These are phyloP conservation scores for Acanthornis magna DNA, from an alignment of 2,797 vertebrate genomes.

Conservation along the genomic window DNA sequence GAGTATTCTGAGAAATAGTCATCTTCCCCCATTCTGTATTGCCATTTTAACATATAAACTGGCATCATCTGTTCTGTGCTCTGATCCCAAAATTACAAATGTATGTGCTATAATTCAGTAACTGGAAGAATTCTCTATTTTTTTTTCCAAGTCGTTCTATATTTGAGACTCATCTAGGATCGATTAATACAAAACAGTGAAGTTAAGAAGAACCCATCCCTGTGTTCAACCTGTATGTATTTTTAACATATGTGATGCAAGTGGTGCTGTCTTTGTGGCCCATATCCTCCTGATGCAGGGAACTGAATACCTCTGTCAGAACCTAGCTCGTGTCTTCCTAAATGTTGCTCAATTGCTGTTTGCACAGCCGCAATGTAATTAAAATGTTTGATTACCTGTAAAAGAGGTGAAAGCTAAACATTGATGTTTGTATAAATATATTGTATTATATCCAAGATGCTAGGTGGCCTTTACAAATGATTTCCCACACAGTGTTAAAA, in stretches of 20 bases:
- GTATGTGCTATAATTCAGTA: neutral
- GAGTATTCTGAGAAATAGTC: neutral
- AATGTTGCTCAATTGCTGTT: neutral
- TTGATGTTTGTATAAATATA: neutral
- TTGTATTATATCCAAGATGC: neutral
- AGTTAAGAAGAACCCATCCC: neutral
- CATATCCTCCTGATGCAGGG: neutral
- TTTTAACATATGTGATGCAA: neutral
- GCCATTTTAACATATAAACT: neutral
- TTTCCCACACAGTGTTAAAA: neutral
- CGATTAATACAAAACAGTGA: neutral
- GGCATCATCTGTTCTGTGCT: neutral
- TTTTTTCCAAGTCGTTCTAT: neutral
- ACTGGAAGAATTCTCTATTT: neutral
- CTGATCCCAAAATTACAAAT: neutral
- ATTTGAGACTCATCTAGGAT: neutral
- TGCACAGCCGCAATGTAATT: neutral
- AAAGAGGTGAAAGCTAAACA: neutral
- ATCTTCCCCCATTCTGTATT: neutral
- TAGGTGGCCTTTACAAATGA: neutral
- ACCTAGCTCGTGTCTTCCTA: neutral
- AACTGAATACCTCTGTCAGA: neutral
- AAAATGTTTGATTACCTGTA: neutral
- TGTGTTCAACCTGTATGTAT: neutral
- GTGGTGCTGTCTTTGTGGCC: neutral